Base-by-base conservation (phyloP, 92 coral and sea anemone species). In the Micromussa lordhowensis region DNA sequence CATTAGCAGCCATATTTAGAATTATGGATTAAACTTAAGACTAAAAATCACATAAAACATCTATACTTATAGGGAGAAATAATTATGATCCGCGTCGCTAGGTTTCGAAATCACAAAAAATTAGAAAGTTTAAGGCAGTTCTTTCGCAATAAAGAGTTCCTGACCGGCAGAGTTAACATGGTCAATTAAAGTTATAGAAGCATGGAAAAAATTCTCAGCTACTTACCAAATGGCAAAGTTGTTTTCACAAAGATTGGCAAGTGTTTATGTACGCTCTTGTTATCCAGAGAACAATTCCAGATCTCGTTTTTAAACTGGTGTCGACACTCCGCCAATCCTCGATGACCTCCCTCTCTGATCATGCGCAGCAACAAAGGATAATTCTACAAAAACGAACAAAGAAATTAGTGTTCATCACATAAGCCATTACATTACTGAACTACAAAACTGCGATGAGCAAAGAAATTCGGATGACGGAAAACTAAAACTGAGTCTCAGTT, bases 181-280 rank as follows among this genome's bases (percentile, higher is more conserved):
- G 48, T 4, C 6, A 40, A 40, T 40, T 40, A 1, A 44, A 1
- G 2, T 55, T 55, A 14, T 16, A 55, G 4, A 55, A 16, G 0
- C 61, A 55, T 1, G 16, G 61, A 55, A 55, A 15, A 55, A 55
- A 15, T 55, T 55, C 61, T 15, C 51, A 6, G 61, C 5, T 29
- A 54, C 83, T 79, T 32, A 79, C 83, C 83, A 13, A 19, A 30
- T 8, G 68, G 44, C 83, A 79, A 59, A 59, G 83, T 79, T 9
- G 83, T 54, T 79, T 79, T 79, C 19, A 79, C 70, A 57, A 79
- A 79, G 44, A 79, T 79, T 1, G 83, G 83, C 40, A 79, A 22
- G 18, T 54, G 68, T 69, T 79, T 21, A 22, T 51, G 34, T 1
- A 59, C 51, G 28, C 54, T 54, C 3, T 55, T 79, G 48, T 79